Base-by-base conservation (phyloP, 1,140 invertebrate genomes). In the Elysia chlorotica region DNA sequence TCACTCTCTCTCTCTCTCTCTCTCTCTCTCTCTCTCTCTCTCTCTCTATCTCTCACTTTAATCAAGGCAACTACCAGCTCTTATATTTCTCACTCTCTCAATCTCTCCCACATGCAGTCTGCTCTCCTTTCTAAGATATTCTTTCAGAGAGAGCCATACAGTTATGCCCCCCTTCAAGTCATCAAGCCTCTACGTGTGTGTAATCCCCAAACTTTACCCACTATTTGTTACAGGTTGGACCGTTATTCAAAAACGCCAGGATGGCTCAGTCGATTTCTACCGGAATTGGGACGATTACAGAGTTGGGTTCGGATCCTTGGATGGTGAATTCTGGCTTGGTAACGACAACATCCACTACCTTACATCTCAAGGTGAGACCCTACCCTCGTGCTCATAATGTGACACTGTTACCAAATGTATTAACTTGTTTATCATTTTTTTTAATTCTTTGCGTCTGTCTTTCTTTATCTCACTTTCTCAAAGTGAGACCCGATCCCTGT, bases 161-260 rank as follows among this genome's bases (percentile, higher is more conserved):
- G 10, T 48, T 14, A 10, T 48, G n/a, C 41, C n/a, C 10, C 41
- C n/a, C 10, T n/a, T 48, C 10, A 10, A 14, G n/a, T n/a, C n/a
- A 48, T n/a, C n/a, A 48, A 10, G 10, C 10, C 41, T 48, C 10
- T n/a, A 14, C 10, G 10, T 48, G n/a, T n/a, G 10, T 14, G 10
- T 48, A 48, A 10, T 48, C 10, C 41, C n/a, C 10, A 10, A 14
- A 48, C 41, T 48, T 6, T 25, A 21, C 10, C 56, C 28, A 14
- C 56, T 48, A 2, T 48, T 41, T 69, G 19, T 72, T 78, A 93
- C 80, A 96, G 96, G 59, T 0, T 96, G 93, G 92, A 96, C 94
- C 3, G 91, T 95, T 0, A 89, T 97, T 17, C 95, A 96, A 79
- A 90, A 93, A 3, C 90, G 95, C 10, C 90, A 90, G 79, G 94